phyloP scores from a whole-genome alignment of 37 sponge, comb jelly and placozoan genomes.

The Mnemiopsis leidyi region DNA sequence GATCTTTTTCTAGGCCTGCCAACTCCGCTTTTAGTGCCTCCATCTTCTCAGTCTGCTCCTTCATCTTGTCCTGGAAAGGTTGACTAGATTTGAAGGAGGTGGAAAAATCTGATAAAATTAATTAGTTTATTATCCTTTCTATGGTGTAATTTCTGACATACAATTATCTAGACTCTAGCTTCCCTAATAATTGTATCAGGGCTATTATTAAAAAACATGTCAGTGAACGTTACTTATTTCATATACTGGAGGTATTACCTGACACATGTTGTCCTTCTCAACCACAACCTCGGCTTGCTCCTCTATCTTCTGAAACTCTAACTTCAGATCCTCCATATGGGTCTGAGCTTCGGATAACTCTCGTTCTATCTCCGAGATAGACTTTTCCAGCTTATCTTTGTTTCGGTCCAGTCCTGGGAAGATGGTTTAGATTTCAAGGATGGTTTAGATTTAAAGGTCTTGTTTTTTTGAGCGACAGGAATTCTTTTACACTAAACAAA shows the following conservation, averaged over 20 bases:
- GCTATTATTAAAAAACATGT: too few relatives aligned
- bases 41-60: conserved; percentile 32
- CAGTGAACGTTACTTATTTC: too few relatives aligned
- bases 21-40: conserved; percentile 25
- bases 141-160: too few relatives aligned
- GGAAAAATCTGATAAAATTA: too few relatives aligned
- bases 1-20: background rate
- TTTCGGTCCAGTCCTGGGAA: conserved; percentile 46
- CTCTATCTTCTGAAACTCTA: conserved; percentile 70
- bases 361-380: background rate
- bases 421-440: too few relatives aligned
- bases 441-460: too few relatives aligned
- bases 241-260: background rate
- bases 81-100: too few relatives aligned
- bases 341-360: background rate
- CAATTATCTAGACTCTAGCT: too few relatives aligned
- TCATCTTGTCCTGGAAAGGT: conserved; percentile 75
- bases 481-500: too few relatives aligned
- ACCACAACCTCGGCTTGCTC: conserved; percentile 59
- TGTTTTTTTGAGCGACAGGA: too few relatives aligned
- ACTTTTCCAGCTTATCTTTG: conserved; percentile 36
- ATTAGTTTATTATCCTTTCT: too few relatives aligned
- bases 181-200: too few relatives aligned
- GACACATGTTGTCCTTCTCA: conserved; percentile 36
- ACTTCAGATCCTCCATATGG: conserved; percentile 67